A percentile compares a stretch with the other conserved stretches of the same genome.
Conservation (phyloP, 2,888 invertebrate genomes). For the Cheilosia urbana region DNA sequence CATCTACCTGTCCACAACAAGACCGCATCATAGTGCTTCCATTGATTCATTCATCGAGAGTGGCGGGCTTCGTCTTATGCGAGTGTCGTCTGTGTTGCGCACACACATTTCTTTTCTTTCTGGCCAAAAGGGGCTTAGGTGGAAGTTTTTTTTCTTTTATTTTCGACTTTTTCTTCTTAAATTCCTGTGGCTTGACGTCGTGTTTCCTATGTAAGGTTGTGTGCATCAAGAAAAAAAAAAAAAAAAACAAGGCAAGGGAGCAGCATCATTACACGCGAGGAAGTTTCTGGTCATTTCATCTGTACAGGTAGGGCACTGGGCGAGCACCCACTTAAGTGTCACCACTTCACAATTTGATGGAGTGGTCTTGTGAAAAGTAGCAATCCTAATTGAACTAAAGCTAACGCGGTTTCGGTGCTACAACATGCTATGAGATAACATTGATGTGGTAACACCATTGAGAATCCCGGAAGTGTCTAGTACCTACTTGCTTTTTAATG, state of each 20-base stretch:
- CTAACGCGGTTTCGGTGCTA: conserved; percentile 18
- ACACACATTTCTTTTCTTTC: conserved; percentile 67
- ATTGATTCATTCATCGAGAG: conserved; percentile 38
- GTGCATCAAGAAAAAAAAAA: not conserved
- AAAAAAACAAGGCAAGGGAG: conserved; percentile 3
- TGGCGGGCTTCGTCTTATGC: conserved; percentile 18
- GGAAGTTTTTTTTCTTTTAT: conserved; percentile 24
- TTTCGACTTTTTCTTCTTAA: not conserved
- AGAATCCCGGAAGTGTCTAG: conserved; percentile 53
- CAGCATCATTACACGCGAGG: conserved; percentile 7
- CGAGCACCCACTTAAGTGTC: conserved; percentile 32
- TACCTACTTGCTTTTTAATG: not conserved
- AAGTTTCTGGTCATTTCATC: conserved; percentile 5
- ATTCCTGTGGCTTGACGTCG: conserved; percentile 1
- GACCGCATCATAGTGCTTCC: conserved; percentile 40
- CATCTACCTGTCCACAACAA: conserved; percentile 34
- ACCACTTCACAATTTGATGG: conserved; percentile 41
- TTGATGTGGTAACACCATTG: conserved; percentile 35
- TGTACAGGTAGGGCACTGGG: conserved; percentile 23
- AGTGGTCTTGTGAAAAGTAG: conserved; percentile 29
- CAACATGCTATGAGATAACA: conserved; percentile 32
- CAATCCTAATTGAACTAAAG: conserved; percentile 1
- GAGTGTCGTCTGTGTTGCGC: conserved; percentile 36
- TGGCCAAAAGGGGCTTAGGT: conserved; percentile 20
- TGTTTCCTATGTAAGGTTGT: conserved; percentile 3